Conservation (phyloP, 2,888 invertebrate genomes). For the Zaprionus bogoriensis region DNA sequence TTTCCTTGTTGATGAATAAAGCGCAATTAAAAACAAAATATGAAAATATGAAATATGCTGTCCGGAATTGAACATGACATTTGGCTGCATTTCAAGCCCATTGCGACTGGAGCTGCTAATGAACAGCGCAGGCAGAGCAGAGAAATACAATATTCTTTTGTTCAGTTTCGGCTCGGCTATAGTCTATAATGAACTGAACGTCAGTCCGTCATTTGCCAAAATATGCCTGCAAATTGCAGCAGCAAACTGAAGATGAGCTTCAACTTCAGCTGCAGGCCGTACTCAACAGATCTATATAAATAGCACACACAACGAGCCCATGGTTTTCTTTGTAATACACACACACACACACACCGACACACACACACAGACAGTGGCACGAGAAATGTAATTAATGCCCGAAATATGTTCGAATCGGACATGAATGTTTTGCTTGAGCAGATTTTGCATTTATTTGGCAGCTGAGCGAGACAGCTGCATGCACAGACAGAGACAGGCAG, state of each 20-base stretch:
- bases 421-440: neutral
- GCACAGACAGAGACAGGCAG: neutral
- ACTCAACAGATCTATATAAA: no score
- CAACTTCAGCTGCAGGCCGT: no score
- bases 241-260: neutral
- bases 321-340: neutral
- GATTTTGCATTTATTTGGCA: neutral
- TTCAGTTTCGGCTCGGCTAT: slow-evolving; percentile 6
- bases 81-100: no score
- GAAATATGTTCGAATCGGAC: neutral
- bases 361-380: no score
- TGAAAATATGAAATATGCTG: slow-evolving; percentile 48
- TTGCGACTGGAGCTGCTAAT: slow-evolving; percentile 56
- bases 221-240: slow-evolving; percentile 22
- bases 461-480: neutral
- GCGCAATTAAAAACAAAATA: slow-evolving; percentile 42
- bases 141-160: slow-evolving; percentile 1
- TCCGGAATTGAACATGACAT: slow-evolving; percentile 63
- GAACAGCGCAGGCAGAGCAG: slow-evolving; percentile 16
- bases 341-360: no score
- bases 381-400: slow-evolving; percentile 23
- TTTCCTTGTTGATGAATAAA: slow-evolving; percentile 59
- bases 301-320: no score
- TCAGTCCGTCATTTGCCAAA: slow-evolving; percentile 24
- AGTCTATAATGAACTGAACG: neutral